Conservation (phyloP, 2,113 vertebrate species). For the Antidorcas marsupialis region DNA sequence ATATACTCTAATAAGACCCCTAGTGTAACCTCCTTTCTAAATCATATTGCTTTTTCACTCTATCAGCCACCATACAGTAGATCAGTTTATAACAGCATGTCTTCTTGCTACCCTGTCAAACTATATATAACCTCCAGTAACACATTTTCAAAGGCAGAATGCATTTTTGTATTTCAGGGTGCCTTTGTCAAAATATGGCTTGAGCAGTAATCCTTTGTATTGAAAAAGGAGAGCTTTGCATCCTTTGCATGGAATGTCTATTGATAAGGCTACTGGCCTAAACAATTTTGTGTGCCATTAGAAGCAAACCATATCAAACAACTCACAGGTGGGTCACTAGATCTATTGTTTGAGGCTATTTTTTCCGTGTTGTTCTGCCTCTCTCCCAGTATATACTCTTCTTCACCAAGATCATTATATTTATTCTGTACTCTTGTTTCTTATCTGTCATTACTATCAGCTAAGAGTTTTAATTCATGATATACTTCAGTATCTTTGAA, state of each 20-base stretch:
- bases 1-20: constrained; percentile 40
- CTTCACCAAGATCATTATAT: background rate
- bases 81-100: constrained; percentile 37
- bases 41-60: constrained; percentile 39
- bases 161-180: background rate
- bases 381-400: background rate
- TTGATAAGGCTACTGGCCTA: background rate
- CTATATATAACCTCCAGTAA: constrained; percentile 5
- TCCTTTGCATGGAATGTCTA: background rate
- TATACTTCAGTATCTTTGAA: background rate
- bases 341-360: background rate
- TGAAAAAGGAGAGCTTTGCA: background rate
- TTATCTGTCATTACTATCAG: background rate
- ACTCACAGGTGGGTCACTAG: background rate
- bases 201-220: background rate
- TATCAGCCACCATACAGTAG: background rate
- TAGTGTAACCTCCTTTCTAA: constrained; percentile 23
- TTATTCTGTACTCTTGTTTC: background rate
- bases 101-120: constrained; percentile 10
- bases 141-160: constrained; percentile 6
- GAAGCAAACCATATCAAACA: background rate
- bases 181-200: background rate
- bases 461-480: background rate
- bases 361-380: background rate
- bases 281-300: background rate